phyloP scores from a whole-genome alignment of 2,888 invertebrate species.

The Thumatha senex region DNA sequence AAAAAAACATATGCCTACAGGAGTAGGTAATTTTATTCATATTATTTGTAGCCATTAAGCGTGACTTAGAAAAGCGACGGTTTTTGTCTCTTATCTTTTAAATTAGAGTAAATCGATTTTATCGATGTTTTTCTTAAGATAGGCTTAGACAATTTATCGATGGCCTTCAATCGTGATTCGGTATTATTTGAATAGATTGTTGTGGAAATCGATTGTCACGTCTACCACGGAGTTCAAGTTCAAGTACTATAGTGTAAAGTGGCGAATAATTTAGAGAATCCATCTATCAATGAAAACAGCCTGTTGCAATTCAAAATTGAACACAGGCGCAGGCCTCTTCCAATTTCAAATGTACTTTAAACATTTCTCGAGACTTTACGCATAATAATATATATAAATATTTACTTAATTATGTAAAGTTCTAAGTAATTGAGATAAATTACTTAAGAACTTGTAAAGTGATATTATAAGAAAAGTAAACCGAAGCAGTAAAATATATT shows the following conservation, averaged over 20 bases:
- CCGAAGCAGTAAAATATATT: no score
- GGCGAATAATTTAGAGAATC: no score
- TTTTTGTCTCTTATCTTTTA: slow-evolving; percentile 9
- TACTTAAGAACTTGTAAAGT: no score
- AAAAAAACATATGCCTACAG: neutral
- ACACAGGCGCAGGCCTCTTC: no score
- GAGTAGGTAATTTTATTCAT: slow-evolving; percentile 4
- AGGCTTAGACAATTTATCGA: slow-evolving; percentile 2
- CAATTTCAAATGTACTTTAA: no score
- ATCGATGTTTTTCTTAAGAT: slow-evolving; percentile 1
- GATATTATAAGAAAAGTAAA: no score
- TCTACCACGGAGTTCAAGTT: neutral
- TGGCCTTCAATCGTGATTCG: slow-evolving; percentile 1
- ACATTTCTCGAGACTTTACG: no score
- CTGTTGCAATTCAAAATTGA: no score
- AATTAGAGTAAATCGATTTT: slow-evolving; percentile 13
- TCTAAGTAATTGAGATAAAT: no score
- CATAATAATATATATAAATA: no score
- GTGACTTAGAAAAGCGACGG: slow-evolving; percentile 3
- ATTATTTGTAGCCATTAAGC: neutral
- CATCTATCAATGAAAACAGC: no score
- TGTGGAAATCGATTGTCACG: neutral
- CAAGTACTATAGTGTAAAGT: neutral
- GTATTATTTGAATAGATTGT: neutral
- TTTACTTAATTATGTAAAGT: no score